A percentile compares a stretch with the other conserved stretches of the same genome.
Conservation (phyloP, 2,888 invertebrate genomes). For the Meta bourneti region DNA sequence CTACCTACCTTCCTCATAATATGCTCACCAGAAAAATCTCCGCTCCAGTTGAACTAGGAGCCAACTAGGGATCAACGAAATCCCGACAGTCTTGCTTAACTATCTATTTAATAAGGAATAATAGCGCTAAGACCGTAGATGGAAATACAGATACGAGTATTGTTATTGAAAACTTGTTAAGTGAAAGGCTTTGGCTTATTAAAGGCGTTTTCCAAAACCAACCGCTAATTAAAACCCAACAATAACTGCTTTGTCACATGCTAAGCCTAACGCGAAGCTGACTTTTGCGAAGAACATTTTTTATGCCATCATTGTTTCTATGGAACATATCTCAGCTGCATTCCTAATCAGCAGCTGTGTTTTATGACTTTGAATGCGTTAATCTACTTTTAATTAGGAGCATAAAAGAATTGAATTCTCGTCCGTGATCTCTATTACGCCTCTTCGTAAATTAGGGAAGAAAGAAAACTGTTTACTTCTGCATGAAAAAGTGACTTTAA, state of each 20-base stretch:
- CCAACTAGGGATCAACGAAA: no score
- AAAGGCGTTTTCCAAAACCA: no score
- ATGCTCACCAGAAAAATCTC: no score
- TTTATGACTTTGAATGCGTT: slow-evolving; percentile 12
- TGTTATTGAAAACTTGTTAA: no score
- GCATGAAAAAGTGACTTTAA: no score
- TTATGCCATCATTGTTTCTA: background rate
- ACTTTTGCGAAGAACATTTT: background rate
- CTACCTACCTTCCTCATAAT: no score
- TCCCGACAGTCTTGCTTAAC: no score
- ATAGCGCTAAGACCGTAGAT: no score
- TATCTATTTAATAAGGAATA: no score
- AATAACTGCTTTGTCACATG: background rate
- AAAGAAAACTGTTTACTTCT: background rate
- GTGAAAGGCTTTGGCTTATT: no score
- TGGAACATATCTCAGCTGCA: background rate
- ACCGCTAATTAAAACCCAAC: slow-evolving; percentile 34
- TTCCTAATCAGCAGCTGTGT: slow-evolving; percentile 16
- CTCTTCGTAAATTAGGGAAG: background rate
- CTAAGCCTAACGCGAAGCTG: background rate
- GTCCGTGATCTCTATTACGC: background rate
- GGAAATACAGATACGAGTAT: no score
- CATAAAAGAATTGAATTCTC: background rate
- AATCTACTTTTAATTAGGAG: background rate
- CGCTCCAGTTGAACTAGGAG: no score